Evolutionary conservation across 2,888 invertebrate species (phyloP).

Genomic region (Caradrina clavipalpis): DNA sequence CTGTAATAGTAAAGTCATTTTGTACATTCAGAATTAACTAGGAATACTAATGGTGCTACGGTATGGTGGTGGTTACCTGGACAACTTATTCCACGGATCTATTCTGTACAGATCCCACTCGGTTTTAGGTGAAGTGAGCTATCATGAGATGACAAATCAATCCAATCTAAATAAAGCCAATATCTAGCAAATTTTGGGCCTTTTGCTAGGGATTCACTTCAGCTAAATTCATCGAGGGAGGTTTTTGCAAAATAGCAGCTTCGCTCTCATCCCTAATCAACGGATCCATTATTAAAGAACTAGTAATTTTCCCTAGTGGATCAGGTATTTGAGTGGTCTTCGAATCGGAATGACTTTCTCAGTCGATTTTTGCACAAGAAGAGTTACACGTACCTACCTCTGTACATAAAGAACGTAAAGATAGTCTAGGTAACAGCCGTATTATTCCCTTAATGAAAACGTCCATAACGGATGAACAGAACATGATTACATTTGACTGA

Average conservation of each 20-base stretch:
- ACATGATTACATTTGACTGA: slow-evolving; percentile 53
- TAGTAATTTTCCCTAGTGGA: background rate
- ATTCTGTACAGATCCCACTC: no score
- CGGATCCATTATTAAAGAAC: background rate
- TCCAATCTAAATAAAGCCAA: no score
- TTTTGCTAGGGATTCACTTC: no score
- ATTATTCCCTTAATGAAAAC: slow-evolving; percentile 43
- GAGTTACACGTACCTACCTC: no score
- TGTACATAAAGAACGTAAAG: background rate
- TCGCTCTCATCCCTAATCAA: background rate
- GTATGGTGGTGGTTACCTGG: no score
- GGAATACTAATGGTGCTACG: no score
- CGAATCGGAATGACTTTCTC: background rate
- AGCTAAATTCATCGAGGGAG: no score
- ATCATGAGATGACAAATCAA: no score
- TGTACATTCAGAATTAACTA: background rate
- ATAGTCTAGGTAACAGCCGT: slow-evolving; percentile 11
- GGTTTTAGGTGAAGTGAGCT: no score
- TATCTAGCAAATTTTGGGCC: no score
- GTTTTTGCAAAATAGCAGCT: no score
- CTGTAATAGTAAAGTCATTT: background rate
- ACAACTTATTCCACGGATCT: no score
- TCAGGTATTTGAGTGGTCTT: background rate
- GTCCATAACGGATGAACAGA: slow-evolving; percentile 36
- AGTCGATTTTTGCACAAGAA: background rate